Evolutionary conservation across 2,113 vertebrate genomes (phyloP).

Genomic region (Balaeniceps rex): DNA sequence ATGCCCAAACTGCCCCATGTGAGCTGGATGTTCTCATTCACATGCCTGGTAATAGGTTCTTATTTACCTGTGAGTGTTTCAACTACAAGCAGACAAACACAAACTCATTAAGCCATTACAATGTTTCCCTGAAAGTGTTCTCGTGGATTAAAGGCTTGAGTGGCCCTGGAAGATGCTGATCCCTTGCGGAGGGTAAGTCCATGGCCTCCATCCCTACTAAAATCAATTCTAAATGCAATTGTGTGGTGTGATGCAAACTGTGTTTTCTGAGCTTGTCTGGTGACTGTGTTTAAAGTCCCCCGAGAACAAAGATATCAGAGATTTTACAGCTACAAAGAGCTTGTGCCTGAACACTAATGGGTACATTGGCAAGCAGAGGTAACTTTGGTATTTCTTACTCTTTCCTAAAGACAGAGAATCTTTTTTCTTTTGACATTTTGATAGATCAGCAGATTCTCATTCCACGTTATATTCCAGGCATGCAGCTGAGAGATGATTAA

Average conservation of each 20-base stretch:
- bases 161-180: neutral
- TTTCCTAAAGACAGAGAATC: slow-evolving; percentile 30
- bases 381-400: neutral
- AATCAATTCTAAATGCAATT: neutral
- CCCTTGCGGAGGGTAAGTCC: neutral
- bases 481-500: neutral
- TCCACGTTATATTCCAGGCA: neutral
- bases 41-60: neutral
- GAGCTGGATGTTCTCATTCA: neutral
- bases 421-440: neutral
- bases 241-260: neutral
- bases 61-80: neutral
- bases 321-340: slow-evolving; percentile 23
- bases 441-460: slow-evolving; percentile 19
- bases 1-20: neutral
- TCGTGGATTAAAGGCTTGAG: neutral
- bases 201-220: neutral
- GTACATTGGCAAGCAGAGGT: slow-evolving; percentile 43
- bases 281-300: neutral
- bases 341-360: slow-evolving; percentile 45
- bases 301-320: slow-evolving; percentile 22
- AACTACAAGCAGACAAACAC: neutral
- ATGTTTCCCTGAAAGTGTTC: neutral
- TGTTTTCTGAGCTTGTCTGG: neutral
- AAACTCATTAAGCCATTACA: neutral